Conservation (phyloP, 2,113 vertebrate genomes). For the Setophaga petechia region DNA sequence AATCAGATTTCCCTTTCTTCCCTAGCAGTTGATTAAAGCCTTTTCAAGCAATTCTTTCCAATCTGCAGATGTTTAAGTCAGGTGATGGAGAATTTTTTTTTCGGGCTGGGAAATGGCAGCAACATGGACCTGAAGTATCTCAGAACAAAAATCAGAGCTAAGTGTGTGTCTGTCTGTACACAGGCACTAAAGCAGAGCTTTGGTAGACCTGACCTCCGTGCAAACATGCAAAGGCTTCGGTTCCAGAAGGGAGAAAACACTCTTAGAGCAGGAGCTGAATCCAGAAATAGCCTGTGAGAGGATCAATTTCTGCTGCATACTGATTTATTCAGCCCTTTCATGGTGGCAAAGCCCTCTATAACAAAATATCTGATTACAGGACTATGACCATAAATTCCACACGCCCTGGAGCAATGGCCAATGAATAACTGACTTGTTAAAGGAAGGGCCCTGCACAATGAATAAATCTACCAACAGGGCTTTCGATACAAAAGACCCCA, state of each 20-base stretch:
- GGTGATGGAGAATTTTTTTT: not conserved
- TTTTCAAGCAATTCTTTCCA: constrained; percentile 24
- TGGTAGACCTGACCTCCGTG: not conserved
- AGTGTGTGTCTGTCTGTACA: accelerated
- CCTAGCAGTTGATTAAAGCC: constrained; percentile 18
- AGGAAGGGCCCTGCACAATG: constrained; percentile 17
- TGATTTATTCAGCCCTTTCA: constrained; percentile 54
- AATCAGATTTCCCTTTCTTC: constrained; percentile 50
- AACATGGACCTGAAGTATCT: not conserved
- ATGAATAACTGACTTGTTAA: constrained; percentile 70
- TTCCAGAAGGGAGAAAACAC: not conserved
- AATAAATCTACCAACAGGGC: constrained; percentile 66
- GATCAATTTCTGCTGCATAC: constrained; percentile 55
- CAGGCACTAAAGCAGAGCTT: not conserved
- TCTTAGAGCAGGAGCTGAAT: not conserved
- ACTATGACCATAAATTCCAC: constrained; percentile 54
- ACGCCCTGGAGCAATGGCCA: constrained; percentile 35
- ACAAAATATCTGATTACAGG: constrained; percentile 63
- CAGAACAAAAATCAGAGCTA: not conserved
- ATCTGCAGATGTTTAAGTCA: constrained; percentile 8
- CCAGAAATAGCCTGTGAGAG: constrained; percentile 27
- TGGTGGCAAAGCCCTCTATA: constrained; percentile 37
- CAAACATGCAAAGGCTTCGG: not conserved
- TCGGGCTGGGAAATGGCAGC: not conserved
- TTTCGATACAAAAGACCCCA: constrained; percentile 47